Evolutionary conservation across 2,113 vertebrate species (phyloP).

Genomic region (Petaurus breviceps): DNA sequence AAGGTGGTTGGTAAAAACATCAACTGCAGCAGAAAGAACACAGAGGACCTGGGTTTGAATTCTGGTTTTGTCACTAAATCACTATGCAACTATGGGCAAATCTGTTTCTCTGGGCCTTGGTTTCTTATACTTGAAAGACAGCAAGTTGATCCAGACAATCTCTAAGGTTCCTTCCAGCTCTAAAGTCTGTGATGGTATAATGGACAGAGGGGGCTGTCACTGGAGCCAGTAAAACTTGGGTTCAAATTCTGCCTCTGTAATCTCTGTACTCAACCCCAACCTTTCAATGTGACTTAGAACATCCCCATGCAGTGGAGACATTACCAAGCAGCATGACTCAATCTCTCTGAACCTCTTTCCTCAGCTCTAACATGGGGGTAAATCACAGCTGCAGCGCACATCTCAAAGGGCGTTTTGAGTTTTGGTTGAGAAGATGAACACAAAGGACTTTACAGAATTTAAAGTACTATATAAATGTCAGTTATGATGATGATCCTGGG

Average conservation of each 20-base stretch:
- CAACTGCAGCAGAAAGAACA: neutral
- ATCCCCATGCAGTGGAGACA: neutral
- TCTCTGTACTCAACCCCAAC: neutral
- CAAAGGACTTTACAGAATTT: neutral
- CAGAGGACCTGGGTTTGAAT: neutral
- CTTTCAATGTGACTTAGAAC: neutral
- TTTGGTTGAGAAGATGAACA: neutral
- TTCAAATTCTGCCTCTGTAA: neutral
- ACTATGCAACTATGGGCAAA: neutral
- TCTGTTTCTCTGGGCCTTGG: neutral
- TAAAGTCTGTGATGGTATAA: neutral
- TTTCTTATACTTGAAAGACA: neutral
- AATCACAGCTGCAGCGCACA: neutral
- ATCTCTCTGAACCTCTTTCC: neutral
- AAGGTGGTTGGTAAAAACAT: no score
- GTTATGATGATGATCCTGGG: neutral
- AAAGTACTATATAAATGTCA: neutral
- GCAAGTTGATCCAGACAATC: neutral
- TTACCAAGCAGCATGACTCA: neutral
- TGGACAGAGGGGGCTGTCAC: neutral
- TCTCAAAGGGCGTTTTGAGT: neutral
- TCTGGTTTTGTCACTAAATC: neutral
- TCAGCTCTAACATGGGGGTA: neutral
- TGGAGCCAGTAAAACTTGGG: neutral
- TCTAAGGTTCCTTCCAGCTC: neutral